Evolutionary conservation across 2,797 vertebrate genomes (phyloP).

Genomic region (Apogon hyalosoma): DNA sequence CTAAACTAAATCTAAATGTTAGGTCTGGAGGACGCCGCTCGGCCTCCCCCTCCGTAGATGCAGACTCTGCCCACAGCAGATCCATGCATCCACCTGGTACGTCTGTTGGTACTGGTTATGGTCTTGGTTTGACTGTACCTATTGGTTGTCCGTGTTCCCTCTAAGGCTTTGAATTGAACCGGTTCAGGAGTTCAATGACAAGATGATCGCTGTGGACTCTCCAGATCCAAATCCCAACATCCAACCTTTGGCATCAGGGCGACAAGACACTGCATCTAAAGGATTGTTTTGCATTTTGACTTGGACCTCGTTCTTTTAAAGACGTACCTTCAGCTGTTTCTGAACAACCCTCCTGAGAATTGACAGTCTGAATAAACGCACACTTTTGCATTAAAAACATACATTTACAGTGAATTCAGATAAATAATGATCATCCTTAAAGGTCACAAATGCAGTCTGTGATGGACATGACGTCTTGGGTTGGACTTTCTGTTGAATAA

Average conservation of each 20-base stretch:
- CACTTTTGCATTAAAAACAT: not conserved
- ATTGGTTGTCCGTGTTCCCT: not conserved
- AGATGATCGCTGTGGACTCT: not conserved
- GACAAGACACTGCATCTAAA: slow-evolving; percentile 1
- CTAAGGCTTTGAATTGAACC: not conserved
- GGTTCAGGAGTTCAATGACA: not conserved
- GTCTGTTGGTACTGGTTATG: not conserved
- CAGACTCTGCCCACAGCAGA: no score
- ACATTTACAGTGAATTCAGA: slow-evolving; percentile 11
- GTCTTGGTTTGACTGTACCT: no score
- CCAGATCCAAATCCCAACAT: slow-evolving; percentile 10
- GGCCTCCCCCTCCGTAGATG: no score
- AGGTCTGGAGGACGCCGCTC: no score
- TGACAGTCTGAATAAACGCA: not conserved
- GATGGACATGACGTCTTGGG: no score
- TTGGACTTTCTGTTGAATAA: not conserved
- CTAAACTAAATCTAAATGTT: no score
- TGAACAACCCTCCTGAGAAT: slow-evolving; percentile 33
- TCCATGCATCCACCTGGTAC: no score
- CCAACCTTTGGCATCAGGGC: slow-evolving; percentile 27
- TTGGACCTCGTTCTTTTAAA: not conserved
- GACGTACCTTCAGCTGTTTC: slow-evolving; percentile 16
- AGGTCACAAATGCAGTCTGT: not conserved
- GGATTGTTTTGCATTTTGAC: slow-evolving; percentile 6
- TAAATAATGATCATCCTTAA: not conserved